Base-by-base conservation (phyloP, 2,113 vertebrate species). In the Dicaeum eximium region DNA sequence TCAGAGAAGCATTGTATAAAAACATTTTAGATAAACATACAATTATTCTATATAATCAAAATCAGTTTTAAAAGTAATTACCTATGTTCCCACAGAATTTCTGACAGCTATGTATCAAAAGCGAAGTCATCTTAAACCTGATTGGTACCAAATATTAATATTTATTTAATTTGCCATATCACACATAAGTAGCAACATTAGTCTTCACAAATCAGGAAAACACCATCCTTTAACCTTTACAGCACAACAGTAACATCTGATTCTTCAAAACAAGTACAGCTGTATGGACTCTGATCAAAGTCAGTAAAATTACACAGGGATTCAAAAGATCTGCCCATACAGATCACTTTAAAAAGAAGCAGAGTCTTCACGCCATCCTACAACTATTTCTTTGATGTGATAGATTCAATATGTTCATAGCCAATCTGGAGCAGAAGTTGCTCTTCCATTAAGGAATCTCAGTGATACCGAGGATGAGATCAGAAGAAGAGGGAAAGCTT, bases 331-430 rank as follows among this genome's bases (percentile, higher is more conserved):
- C 84, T 92, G 79, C 64, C 79, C 64, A 45, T 88, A 69, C 38
- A 93, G 70, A 80, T 88, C 2, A 10, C 75, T 88, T 85, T 44
- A 86, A 90, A 91, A 85, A 82, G 86, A 65, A 96, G 71, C 58
- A 4, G 87, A 86, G 58, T 20, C 79, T 95, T 94, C 92, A 88
- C n/a, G 16, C 95, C 92, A 93, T 78, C 80, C 91, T 85, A 84
- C 90, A 88, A 56, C 70, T 92, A 95, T 79, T 93, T 93, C 82
- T 96, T 94, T 93, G 94, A 93, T 96, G 90, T 93, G 92, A 97
- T 80, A 64, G 75, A 60, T 94, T 83, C 92, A 95, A 51, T 90
- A 96, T 70, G 87, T 66, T 94, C 74, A 22, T 24, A 60, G 64
- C 27, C 90, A 93, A 88, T 86, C 67, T 88, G 74, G 45, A 78